Percentiles rank a stretch among this genome's conserved stretches.
phyloP scores from a whole-genome alignment of 2,797 vertebrate species.

The Malurus splendens region DNA sequence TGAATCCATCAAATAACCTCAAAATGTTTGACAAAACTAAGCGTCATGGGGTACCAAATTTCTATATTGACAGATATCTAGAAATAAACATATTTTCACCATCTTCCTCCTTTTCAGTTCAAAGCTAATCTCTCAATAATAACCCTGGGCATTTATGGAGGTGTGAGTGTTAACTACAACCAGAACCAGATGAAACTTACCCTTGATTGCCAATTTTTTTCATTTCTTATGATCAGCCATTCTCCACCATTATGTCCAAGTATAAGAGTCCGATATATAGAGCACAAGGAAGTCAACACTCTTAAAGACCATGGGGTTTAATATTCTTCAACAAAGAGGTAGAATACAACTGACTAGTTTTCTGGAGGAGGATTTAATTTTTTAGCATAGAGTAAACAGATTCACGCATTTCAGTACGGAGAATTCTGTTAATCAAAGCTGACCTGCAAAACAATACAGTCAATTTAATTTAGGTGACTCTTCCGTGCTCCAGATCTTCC shows the following conservation, averaged over 20 bases:
- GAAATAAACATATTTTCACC: neutral
- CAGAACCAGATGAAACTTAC: neutral
- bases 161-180: neutral
- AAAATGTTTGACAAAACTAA: neutral
- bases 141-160: neutral
- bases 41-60: fast-evolving
- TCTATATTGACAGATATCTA: neutral
- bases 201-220: neutral
- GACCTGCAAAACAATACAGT: neutral
- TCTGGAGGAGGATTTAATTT: neutral
- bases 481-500: neutral
- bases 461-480: neutral
- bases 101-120: neutral
- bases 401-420: neutral
- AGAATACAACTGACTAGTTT: neutral
- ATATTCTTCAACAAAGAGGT: neutral
- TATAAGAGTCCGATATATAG: fast-evolving
- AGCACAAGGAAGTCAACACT: neutral
- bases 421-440: neutral
- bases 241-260: neutral
- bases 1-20: neutral
- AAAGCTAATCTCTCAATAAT: neutral
- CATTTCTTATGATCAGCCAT: neutral
- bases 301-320: neutral
- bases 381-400: neutral